Percentiles rank a stretch among this genome's conserved stretches.
Evolutionary conservation across 2,797 vertebrate species (phyloP).

Genomic region (Anas capensis): DNA sequence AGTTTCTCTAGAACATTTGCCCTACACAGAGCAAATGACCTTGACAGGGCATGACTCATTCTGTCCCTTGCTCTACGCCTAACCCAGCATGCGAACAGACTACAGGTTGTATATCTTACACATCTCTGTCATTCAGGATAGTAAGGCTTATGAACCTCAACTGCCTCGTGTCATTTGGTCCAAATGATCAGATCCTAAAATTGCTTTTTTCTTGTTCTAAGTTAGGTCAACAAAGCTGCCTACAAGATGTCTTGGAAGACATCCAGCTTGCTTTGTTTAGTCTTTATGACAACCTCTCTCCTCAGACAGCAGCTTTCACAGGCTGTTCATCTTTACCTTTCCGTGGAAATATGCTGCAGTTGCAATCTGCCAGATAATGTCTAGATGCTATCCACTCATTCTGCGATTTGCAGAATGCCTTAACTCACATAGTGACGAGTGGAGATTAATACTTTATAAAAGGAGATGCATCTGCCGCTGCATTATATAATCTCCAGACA

Average conservation of each 20-base stretch:
- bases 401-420: not conserved
- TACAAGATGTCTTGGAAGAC: not conserved
- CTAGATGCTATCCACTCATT: not conserved
- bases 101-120: not conserved
- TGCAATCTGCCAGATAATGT: not conserved
- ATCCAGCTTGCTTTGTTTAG: slow-evolving; percentile 11
- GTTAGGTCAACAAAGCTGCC: not conserved
- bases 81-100: not conserved
- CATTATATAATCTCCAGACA: slow-evolving; percentile 63
- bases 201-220: not conserved
- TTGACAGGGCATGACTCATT: slow-evolving; percentile 64
- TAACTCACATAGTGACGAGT: not conserved
- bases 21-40: slow-evolving; percentile 50
- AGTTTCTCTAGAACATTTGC: not conserved
- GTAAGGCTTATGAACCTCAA: not conserved
- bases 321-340: not conserved
- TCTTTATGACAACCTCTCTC: not conserved
- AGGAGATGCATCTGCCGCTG: slow-evolving; percentile 7
- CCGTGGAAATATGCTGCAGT: not conserved
- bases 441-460: slow-evolving; percentile 24
- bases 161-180: not conserved
- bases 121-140: not conserved
- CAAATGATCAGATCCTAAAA: not conserved
- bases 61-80: not conserved
- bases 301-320: slow-evolving; percentile 4